Base-by-base conservation (phyloP, 1,140 invertebrate genomes). In the Anastrepha ludens region DNA sequence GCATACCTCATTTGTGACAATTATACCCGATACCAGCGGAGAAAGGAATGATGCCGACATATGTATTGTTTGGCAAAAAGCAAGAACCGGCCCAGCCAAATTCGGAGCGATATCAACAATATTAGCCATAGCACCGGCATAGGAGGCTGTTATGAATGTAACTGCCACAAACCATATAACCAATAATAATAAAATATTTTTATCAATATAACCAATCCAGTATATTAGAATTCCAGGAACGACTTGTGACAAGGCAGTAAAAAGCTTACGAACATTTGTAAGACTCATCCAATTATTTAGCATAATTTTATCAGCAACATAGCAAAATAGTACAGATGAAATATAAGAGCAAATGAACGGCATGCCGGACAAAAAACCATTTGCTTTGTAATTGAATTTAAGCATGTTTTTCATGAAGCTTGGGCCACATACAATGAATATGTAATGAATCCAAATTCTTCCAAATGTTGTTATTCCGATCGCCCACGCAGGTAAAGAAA, bases 401-500 rank as follows among this genome's bases (percentile, higher is more conserved):
- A 96, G 93, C 62, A 96, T 94, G 67, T 94, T 95, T 90, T 96
- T 96, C 95, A 96, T 96, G 90, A 96, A 96, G 90, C 94, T 94
- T n/a, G 96, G 96, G 44, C 96, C 96, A 62, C 94, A 94, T 89
- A 96, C 95, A 89, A 96, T 96, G 89, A 96, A 96, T 39, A 95
- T 94, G 90, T 96, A 96, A 91, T 96, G 96, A 1, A 96, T 94
- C 95, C 96, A 96, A 91, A 96, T 96, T 87, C 96, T 93, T 29
- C 96, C 96, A 89, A 96, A 96, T 0, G 96, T 96, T 0, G 96
- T 96, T 59, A 96, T 94, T 8, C 95, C 95, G 89, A 98, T 97
- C 0, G 97, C 96, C 97, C 97, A 98, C 5, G 97, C 96, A 11
- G 97, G 96, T 87, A 94, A 91, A 0, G 97, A 98, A 8, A 93